Base-by-base conservation (phyloP, 2,888 invertebrate genomes). In the Crossocerus cetratus region DNA sequence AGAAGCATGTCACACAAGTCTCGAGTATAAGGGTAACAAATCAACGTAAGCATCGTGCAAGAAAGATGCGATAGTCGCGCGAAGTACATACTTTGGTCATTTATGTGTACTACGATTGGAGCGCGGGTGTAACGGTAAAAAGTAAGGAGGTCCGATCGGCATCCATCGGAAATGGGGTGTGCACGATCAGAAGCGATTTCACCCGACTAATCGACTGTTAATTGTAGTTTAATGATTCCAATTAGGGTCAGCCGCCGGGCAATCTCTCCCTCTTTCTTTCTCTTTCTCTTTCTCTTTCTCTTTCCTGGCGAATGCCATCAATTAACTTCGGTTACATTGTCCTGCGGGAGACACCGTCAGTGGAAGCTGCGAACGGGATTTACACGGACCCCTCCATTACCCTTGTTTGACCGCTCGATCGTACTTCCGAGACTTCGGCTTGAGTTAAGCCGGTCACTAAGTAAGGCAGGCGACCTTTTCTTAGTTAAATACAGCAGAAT, bases 231-330 rank as follows among this genome's bases (percentile, higher is more conserved):
- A 75, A 70, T 70, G 32, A 32, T 55, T 67, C 70, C 77, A 81
- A 82, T 79, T 81, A 81, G 65, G 77, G 76, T 62, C 81, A 76
- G 64, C 69, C 49, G 69, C 32, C 23, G 64, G 44, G 18, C 56
- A 59, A 62, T 60, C 53, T 42, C 32, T 32, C 43, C 58, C 58
- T 45, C 11, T 32, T 11, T 32, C 32, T 32, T 32, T 32, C 32
- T 32, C 32, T 32, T 11, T 8, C 43, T 61, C 58, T 45, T 32
- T 32, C 32, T 32, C 32, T 32, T 32, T 32, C 32, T 32, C 32
- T 32, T 11, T 8, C 53, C 43, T 69, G 4, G 64, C 32, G 32
- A 63, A 60, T 65, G 22, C 18, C 45, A 18, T 23, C 65, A 69
- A 54, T 61, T 65, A 63, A 21, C 32, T 21, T 54, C 44, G 11